Evolutionary conservation across 1,140 invertebrate genomes (phyloP), one percentile per base, ranked within the genome.

Genomic region (Diachasmimorpha longicaudata): DNA sequence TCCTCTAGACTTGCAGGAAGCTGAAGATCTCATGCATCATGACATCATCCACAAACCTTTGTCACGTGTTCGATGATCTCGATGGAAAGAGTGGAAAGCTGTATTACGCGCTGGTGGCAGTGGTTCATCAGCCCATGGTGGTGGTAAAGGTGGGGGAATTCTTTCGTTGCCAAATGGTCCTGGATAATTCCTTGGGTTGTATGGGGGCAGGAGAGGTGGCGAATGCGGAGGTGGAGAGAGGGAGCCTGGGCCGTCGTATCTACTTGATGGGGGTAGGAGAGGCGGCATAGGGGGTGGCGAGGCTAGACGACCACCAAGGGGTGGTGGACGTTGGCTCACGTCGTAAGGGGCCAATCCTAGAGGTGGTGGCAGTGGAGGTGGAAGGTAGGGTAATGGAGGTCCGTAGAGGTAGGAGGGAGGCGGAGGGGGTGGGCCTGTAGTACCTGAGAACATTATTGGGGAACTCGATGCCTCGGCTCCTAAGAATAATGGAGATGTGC

Each of bases 281-380:
- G 78, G 70, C 9, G 74, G 74, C 36, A 76, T 66, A n/a, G 82
- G 84, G 14, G 92, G 92, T 3, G 92, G 92, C 4, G 92, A 93
- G 5, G 92, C 92, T 83, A 93, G 87, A 70, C 92, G 87, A 5
- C 92, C 92, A 23, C 89, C 89, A 5, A 93, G 79, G 11, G 92
- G 92, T 31, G 92, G 91, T 16, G 92, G 92, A 67, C 92, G 85
- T 77, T 91, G 90, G 69, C 91, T 90, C 11, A 90, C 90, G 19
- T 91, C 91, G 77, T 89, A 91, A 69, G 88, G 78, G 13, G 85
- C 81, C 48, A 83, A 72, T 23, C 81, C 82, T 23, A 82, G 52
- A 19, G 79, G 66, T 25, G 79, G 63, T 36, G 83, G 83, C 42
- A 83, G 79, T 13, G 84, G 83, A 0, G 84, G 85, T 16, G 86